Base-by-base conservation (phyloP, 35 echinoderm and acorn worm species). In the Heliocidaris tuberculata region DNA sequence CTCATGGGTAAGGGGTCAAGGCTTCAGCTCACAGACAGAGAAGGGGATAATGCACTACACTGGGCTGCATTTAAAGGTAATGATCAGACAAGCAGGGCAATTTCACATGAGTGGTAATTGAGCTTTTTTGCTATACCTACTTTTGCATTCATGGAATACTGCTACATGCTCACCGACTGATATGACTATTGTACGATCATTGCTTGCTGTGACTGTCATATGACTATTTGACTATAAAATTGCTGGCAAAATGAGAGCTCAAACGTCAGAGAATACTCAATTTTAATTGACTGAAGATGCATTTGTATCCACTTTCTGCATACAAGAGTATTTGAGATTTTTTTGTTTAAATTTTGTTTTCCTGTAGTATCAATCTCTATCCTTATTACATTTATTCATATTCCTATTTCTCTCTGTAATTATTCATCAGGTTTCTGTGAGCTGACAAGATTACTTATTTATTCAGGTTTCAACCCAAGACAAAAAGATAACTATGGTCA, bases 61-160 rank as follows among this genome's bases (percentile, higher is more conserved):
- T 99, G 98, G 98, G 98, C 96, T 90, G 98, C 98, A 93, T 99
- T 99, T 60, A 99, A 99, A 99, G 98, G 98, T 99, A 96, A 32
- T 29, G 11, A 88, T 85, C 32, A 94, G 13, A 93, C 32, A 42
- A 42, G 35, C 35, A 42, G 35, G 35, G 35, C 35, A 42, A 42
- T 42, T 42, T 31, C 17, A n/a, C 27, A 21, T 90, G 88, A 85
- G 71, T 85, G 71, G 71, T 85, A 85, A 85, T 85, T 0, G 16
- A 21, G 16, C 29, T 21, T 85, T 85, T 30, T 85, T 21, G 16
- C 71, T 85, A 85, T 85, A 21, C 71, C 16, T 30, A 85, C 16
- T 21, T 85, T 2, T 17, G 71, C 16, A 85, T 21, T 0, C 16
- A 85, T 30, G 16, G 35, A 42, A 42, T 42, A 42, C 35, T 42